Base-by-base conservation (phyloP, 1,140 invertebrate species). In the Solen grandis region DNA sequence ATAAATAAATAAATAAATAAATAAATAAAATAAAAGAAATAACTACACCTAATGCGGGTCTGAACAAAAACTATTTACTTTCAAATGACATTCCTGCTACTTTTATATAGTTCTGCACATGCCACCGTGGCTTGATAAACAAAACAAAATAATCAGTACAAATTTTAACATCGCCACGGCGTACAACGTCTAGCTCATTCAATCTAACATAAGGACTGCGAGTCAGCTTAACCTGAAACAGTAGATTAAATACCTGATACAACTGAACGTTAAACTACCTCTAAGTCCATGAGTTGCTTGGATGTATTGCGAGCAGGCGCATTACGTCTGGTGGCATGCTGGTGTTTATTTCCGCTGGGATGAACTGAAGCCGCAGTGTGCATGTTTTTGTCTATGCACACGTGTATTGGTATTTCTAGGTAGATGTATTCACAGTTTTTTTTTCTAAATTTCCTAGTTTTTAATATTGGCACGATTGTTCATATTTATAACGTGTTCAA, bases 361-460 rank as follows among this genome's bases (percentile, higher is more conserved):
- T 78, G 75, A 22, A 79, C 75, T 2, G 74, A 82, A 16, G 80
- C 69, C 0, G 85, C 84, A 4, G 85, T 84, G 72, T 85, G 81
- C 55, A 87, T 60, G 0, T 80, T 80, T 41, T n/a, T n/a, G n/a
- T n/a, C n/a, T n/a, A n/a, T n/a, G n/a, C n/a, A n/a, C n/a, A n/a
- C n/a, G n/a, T n/a, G n/a, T n/a, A n/a, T n/a, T n/a, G n/a, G n/a
- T n/a, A n/a, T n/a, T n/a, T n/a, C n/a, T n/a, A n/a, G n/a, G n/a
- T n/a, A n/a, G n/a, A n/a, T n/a, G n/a, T n/a, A n/a, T n/a, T n/a
- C n/a, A n/a, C n/a, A n/a, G n/a, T n/a, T n/a, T n/a, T n/a, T n/a
- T n/a, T n/a, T n/a, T n/a, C n/a, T n/a, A n/a, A n/a, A n/a, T n/a
- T n/a, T n/a, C n/a, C n/a, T n/a, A n/a, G n/a, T n/a, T n/a, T n/a